Evolutionary conservation across 2,113 vertebrate species (phyloP).

Genomic region (Hiodon alosoides): DNA sequence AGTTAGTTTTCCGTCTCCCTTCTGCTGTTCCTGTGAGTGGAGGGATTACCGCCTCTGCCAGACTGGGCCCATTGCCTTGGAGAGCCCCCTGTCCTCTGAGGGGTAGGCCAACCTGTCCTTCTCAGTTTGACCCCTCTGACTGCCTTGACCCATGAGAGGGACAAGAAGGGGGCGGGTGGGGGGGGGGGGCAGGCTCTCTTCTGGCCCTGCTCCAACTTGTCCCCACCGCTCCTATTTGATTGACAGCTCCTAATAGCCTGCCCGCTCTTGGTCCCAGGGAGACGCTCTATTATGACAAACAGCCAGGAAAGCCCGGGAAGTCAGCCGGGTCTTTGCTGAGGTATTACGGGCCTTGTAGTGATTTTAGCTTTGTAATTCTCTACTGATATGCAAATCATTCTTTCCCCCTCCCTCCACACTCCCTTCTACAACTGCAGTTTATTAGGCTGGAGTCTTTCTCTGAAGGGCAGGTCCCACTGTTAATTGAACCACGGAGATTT

Average conservation of each 20-base stretch:
- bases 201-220: not conserved
- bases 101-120: conserved; percentile 62
- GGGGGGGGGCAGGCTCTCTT: conserved; percentile 36
- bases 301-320: conserved; percentile 82
- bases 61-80: conserved; percentile 50
- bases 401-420: conserved; percentile 44
- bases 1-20: too few species aligned
- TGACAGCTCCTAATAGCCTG: conserved; percentile 85
- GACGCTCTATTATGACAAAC: conserved; percentile 84
- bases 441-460: conserved; percentile 64
- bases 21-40: not conserved
- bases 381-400: conserved; percentile 74
- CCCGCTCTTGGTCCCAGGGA: conserved; percentile 79
- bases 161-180: conserved; percentile 43
- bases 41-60: not conserved
- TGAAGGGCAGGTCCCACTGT: conserved; percentile 86
- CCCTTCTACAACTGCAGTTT: conserved; percentile 53
- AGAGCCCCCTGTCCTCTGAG: conserved; percentile 38
- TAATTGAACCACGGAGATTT: conserved; percentile 86
- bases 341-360: conserved; percentile 80
- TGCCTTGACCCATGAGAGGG: conserved; percentile 62
- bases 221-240: conserved; percentile 60
- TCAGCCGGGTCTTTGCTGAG: conserved; percentile 81
- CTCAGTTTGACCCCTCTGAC: conserved; percentile 62
- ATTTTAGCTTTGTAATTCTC: conserved; percentile 83